Evolutionary conservation across 2,113 vertebrate genomes (phyloP).

Genomic region (Nipponia nippon): DNA sequence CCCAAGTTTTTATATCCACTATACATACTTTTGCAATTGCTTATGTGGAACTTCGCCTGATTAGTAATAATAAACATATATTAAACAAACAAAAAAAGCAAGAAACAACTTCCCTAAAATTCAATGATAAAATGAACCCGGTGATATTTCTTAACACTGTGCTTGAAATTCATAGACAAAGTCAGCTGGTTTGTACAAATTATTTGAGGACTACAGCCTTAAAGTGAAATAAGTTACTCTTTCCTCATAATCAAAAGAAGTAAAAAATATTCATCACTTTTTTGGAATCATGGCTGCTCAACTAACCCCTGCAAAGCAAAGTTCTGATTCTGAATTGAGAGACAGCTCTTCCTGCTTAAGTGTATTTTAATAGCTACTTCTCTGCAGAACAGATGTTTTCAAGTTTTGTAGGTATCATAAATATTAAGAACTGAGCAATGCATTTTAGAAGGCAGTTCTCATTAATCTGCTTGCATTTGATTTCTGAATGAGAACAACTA

Average conservation of each 20-base stretch:
- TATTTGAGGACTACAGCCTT: not conserved
- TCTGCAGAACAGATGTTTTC: constrained; percentile 56
- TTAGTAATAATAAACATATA: not conserved
- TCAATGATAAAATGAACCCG: not conserved
- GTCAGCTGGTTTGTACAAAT: not conserved
- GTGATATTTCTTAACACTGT: not conserved
- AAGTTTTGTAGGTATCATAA: constrained; percentile 50
- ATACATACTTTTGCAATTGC: not conserved
- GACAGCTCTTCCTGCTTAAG: constrained; percentile 13
- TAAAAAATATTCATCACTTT: not conserved
- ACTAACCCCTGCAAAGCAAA: constrained; percentile 1
- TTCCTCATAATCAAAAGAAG: not conserved
- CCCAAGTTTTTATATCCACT: not conserved
- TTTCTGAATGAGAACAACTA: not conserved
- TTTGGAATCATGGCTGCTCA: constrained; percentile 21
- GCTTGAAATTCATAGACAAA: not conserved
- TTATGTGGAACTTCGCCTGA: not conserved
- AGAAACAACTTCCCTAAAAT: not conserved
- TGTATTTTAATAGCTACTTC: constrained; percentile 34
- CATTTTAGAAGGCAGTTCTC: constrained; percentile 40
- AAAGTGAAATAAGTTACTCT: not conserved
- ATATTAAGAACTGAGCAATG: constrained; percentile 45
- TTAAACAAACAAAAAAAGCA: not conserved
- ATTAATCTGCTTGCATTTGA: constrained; percentile 50
- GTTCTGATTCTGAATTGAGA: constrained; percentile 5